These are phyloP conservation scores for Tetramorium bicarinatum DNA, from an alignment of 2,888 invertebrate species.

Conservation along the genomic window DNA sequence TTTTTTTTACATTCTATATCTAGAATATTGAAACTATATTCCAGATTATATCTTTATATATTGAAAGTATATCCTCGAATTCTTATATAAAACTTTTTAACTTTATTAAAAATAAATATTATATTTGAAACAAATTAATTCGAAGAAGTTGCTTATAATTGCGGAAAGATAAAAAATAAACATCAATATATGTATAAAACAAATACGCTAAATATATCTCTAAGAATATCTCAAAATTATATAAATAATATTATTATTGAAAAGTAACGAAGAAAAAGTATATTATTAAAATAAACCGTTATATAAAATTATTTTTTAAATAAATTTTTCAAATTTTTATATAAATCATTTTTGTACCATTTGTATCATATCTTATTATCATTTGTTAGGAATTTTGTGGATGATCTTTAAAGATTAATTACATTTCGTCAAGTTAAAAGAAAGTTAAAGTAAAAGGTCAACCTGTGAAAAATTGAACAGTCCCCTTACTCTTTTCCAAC, in stretches of 20 bases:
- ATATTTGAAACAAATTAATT: slow-evolving; percentile 12
- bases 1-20: neutral
- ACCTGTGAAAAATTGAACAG: slow-evolving; percentile 44
- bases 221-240: neutral
- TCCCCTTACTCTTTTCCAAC: neutral
- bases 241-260: neutral
- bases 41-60: no score
- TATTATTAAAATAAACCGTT: neutral
- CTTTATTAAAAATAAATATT: neutral
- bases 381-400: neutral
- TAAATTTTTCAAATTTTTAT: neutral
- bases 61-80: neutral
- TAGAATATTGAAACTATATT: neutral
- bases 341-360: neutral
- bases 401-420: neutral
- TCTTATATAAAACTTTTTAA: neutral
- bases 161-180: neutral
- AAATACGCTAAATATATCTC: neutral
- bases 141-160: neutral
- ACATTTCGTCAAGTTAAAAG: neutral
- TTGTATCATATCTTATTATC: slow-evolving; percentile 3
- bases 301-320: slow-evolving; percentile 1
- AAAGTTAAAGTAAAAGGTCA: neutral
- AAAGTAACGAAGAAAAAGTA: neutral
- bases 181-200: neutral